Evolutionary conservation across 64 coral and sea anemone species (phyloP), one percentile per base, ranked within the genome.

Genomic region (Montipora capricornis): DNA sequence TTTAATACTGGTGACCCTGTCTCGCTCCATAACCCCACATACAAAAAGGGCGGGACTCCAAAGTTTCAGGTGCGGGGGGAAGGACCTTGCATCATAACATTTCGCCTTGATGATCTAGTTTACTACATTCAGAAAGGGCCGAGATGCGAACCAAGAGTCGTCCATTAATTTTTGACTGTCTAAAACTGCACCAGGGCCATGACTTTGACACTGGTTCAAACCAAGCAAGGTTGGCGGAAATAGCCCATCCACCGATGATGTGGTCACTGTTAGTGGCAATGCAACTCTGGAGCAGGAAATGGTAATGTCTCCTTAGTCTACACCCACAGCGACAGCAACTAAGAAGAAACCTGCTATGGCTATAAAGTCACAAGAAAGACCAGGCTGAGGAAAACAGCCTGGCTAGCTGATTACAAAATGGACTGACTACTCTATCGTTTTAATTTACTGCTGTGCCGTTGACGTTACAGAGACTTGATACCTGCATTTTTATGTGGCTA

Each of bases 11-110:
- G 76, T 49, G 83, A 95, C 16, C 61, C 1, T n/a, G 83, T 88
- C 14, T 88, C 83, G 74, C 78, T 95, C 15, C 75, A 88, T 49
- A 82, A 89, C 67, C 84, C 78, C 10, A 29, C 5, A 12, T 8
- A 53, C 5, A 95, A 92, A 62, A 92, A 95, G 52, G 90, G 84
- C 20, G 37, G 78, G 9, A 88, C 74, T 14, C 77, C 78, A 89
- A 92, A 59, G 37, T 75, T 95, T 4, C 64, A 80, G 15, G 55
- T 50, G 52, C 49, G 47, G 19, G 81, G 92, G 91, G 19, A 79
- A 46, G 73, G 88, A 16, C 37, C 37, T 37, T 37, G 37, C 77
- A 0, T 84, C 2, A 55, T 92, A 16, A 75, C 44, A 60, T 58
- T 29, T 20, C 6, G 20, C 16, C 79, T 89, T 3, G 37, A 89